Percentiles rank a stretch among this genome's conserved stretches.
Evolutionary conservation across 2,888 invertebrate genomes (phyloP).

Genomic region (Nymphalis c-album): DNA sequence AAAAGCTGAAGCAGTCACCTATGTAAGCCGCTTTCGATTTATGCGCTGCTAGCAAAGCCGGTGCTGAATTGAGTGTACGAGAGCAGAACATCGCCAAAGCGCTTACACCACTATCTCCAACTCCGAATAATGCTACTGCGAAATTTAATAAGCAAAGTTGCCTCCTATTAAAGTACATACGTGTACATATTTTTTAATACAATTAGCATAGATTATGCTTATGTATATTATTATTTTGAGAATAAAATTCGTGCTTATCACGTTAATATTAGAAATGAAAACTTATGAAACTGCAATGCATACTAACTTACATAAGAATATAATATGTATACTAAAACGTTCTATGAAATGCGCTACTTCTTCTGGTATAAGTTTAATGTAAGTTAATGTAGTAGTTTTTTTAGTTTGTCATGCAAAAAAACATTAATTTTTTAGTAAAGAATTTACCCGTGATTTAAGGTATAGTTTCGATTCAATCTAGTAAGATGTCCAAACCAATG

Average conservation of each 20-base stretch:
- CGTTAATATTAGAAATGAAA: too few relatives aligned
- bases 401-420: too few relatives aligned
- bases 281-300: too few relatives aligned
- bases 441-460: too few relatives aligned
- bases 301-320: too few relatives aligned
- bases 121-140: constrained; percentile 27
- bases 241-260: too few relatives aligned
- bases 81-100: constrained; percentile 48
- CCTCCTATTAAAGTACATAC: constrained; percentile 19
- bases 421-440: background rate
- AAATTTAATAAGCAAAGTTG: constrained; percentile 29
- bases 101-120: constrained; percentile 38
- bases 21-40: constrained; percentile 63
- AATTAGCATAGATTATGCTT: background rate
- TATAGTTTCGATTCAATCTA: too few relatives aligned
- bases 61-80: constrained; percentile 49
- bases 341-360: too few relatives aligned
- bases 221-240: too few relatives aligned
- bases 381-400: too few relatives aligned
- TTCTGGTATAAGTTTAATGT: too few relatives aligned
- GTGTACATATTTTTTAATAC: background rate
- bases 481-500: constrained; percentile 21
- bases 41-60: constrained; percentile 51
- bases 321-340: too few relatives aligned
- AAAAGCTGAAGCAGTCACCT: constrained; percentile 57